These are phyloP conservation scores for Spongia lamella DNA, from an alignment of 37 sponge, comb jelly and placozoan species.

Conservation along the genomic window DNA sequence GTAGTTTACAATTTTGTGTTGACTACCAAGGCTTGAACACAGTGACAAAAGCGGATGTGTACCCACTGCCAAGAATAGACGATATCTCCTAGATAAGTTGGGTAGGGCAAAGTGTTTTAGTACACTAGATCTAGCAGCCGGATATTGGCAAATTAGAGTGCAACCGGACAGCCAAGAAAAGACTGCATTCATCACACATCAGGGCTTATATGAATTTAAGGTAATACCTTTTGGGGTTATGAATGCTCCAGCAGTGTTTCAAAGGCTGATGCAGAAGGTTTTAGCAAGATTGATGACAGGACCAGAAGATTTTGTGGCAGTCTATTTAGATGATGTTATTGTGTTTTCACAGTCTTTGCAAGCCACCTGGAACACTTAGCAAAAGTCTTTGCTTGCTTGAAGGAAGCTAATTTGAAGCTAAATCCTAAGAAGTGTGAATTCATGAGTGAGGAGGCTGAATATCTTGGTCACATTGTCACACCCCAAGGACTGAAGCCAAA, in stretches of 20 bases:
- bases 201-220: conserved; percentile 18
- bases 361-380: too few relatives aligned
- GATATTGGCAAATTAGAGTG: conserved; percentile 24
- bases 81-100: conserved; percentile 14
- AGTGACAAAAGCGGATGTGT: conserved; percentile 6
- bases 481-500: background rate
- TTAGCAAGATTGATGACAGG: too few relatives aligned
- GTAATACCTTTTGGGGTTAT: conserved; percentile 32
- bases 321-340: too few relatives aligned
- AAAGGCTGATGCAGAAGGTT: too few relatives aligned
- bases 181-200: conserved; percentile 3
- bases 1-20: conserved; percentile 1
- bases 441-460: background rate
- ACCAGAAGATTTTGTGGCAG: too few relatives aligned
- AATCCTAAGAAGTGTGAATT: background rate
- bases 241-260: too few relatives aligned
- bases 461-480: background rate
- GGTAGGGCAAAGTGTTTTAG: background rate
- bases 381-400: background rate
- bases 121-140: conserved; percentile 5
- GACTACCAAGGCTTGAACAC: conserved; percentile 20
- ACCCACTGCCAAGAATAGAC: conserved; percentile 21
- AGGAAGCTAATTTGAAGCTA: background rate
- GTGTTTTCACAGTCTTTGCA: too few relatives aligned
- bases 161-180: background rate